phyloP scores from a whole-genome alignment of 2,113 vertebrate genomes.

The Gopherus evgoodei region DNA sequence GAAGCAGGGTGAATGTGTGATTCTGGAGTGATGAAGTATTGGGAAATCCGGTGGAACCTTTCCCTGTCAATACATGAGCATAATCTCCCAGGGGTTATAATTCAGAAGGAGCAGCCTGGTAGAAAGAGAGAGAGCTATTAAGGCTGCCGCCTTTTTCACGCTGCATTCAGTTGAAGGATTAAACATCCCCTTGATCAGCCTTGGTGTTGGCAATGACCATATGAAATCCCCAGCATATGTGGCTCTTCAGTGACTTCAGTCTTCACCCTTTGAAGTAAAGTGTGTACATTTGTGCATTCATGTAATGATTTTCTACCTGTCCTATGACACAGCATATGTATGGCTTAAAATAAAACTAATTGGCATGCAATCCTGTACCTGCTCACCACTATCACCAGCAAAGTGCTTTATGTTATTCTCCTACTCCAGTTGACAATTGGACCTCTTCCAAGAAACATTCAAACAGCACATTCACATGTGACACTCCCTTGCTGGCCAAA shows the following conservation, averaged over 20 bases:
- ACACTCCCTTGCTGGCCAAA: neutral
- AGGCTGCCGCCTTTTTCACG: neutral
- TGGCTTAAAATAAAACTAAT: neutral
- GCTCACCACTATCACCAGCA: rapidly evolving
- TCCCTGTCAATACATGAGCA: neutral
- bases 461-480: neutral
- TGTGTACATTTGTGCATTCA: neutral
- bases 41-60: neutral
- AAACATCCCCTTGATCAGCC: neutral
- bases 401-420: neutral
- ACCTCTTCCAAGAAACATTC: neutral
- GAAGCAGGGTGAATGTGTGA: neutral
- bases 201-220: neutral
- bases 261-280: neutral
- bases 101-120: neutral
- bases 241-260: neutral
- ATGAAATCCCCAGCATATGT: neutral
- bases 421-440: neutral
- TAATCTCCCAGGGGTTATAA: neutral
- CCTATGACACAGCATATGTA: neutral
- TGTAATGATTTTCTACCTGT: neutral
- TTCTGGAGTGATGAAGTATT: neutral
- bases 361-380: neutral
- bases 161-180: neutral
- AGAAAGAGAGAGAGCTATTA: neutral